Percentiles rank a stretch among this genome's conserved stretches.
These are phyloP conservation scores for Electrophaes corylata DNA, from an alignment of 2,888 invertebrate species.

Conservation along the genomic window DNA sequence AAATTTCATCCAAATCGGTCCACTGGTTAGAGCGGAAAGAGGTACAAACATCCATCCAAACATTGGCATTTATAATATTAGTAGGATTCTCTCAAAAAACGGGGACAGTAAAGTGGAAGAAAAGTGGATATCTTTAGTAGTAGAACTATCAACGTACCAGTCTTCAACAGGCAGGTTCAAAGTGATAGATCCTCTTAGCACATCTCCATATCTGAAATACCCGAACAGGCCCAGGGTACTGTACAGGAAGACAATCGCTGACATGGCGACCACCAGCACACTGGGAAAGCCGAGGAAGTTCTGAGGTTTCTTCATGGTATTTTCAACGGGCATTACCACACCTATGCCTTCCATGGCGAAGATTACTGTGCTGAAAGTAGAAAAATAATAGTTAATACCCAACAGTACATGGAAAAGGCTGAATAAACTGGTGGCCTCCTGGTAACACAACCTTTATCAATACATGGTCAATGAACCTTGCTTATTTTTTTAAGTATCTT, in stretches of 20 bases:
- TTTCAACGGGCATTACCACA: constrained; percentile 96
- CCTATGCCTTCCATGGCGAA: constrained; percentile 99
- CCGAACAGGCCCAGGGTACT: constrained; percentile 94
- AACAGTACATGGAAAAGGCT: too few relatives aligned
- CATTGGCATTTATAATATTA: too few relatives aligned
- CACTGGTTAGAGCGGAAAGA: too few relatives aligned
- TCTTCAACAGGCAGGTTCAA: constrained; percentile 90
- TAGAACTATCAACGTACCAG: constrained; percentile 77
- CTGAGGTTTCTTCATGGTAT: constrained; percentile 93
- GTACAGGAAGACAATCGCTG: constrained; percentile 90
- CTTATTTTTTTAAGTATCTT: too few relatives aligned
- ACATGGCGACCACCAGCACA: constrained; percentile 94
- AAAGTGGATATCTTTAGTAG: too few relatives aligned
- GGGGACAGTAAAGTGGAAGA: too few relatives aligned
- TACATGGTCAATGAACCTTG: too few relatives aligned
- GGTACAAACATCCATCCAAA: too few relatives aligned
- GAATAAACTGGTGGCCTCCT: too few relatives aligned
- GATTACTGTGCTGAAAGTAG: constrained; percentile 90
- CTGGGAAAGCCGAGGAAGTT: constrained; percentile 92
- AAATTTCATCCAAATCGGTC: too few relatives aligned
- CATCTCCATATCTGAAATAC: constrained; percentile 92
- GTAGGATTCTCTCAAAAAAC: too few relatives aligned
- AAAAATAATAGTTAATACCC: background rate
- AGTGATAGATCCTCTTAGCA: constrained; percentile 90
- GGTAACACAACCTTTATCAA: too few relatives aligned